These are phyloP conservation scores for Enteromius afrohamiltoni DNA, from an alignment of 2,797 vertebrate species.

Conservation along the genomic window DNA sequence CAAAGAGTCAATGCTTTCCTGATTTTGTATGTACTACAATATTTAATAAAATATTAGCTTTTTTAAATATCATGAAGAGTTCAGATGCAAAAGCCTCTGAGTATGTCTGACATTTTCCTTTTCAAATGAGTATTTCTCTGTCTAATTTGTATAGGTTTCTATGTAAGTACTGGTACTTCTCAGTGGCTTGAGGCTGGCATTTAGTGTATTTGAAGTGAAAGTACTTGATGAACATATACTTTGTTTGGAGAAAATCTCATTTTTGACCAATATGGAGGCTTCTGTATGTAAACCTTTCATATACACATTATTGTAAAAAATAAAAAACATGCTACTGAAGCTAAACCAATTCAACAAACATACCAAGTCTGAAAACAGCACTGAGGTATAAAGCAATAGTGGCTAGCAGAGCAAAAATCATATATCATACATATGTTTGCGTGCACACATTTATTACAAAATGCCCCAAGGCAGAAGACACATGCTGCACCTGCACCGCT, in stretches of 20 bases:
- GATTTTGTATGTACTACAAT: background rate
- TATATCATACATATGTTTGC: conserved; percentile 27
- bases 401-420: background rate
- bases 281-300: no score
- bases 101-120: no score
- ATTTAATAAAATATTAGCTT: background rate
- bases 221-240: no score
- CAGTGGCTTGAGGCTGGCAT: no score
- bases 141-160: no score
- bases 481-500: conserved; percentile 70
- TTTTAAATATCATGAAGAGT: background rate
- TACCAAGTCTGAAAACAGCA: background rate
- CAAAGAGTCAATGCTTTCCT: background rate
- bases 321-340: background rate
- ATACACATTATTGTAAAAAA: background rate
- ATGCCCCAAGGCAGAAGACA: conserved; percentile 67
- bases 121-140: no score
- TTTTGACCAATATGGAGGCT: no score
- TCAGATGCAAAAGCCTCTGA: no score
- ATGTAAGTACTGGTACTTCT: no score
- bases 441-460: conserved; percentile 54
- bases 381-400: background rate
- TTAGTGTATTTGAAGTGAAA: no score
- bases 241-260: no score
- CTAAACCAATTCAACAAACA: background rate